These are phyloP conservation scores for Cathartes aura DNA, from an alignment of 2,113 vertebrate genomes.

Conservation along the genomic window DNA sequence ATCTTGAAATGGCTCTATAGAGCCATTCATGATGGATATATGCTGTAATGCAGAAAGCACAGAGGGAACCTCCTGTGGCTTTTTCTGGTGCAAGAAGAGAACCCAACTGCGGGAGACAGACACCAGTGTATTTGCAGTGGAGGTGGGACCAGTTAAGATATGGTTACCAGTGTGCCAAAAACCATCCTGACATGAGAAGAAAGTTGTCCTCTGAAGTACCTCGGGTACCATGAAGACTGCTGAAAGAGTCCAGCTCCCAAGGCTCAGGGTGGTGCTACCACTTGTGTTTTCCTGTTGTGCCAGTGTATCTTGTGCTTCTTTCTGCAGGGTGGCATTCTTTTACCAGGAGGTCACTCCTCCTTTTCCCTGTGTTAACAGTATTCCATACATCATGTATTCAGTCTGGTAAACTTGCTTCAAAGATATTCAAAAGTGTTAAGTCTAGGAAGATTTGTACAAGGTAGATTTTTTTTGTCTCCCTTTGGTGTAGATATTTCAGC, in stretches of 20 bases:
- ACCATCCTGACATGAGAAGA: background rate
- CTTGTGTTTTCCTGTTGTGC: background rate
- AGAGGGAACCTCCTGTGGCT: background rate
- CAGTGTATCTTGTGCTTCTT: background rate
- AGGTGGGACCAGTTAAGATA: background rate
- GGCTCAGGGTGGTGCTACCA: background rate
- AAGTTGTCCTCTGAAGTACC: background rate
- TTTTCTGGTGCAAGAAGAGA: background rate
- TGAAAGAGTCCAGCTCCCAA: background rate
- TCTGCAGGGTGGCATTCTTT: background rate
- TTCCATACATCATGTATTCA: background rate
- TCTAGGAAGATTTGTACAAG: background rate
- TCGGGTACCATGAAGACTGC: background rate
- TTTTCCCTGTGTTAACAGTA: background rate
- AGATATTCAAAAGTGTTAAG: background rate
- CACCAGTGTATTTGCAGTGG: background rate
- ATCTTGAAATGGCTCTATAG: background rate
- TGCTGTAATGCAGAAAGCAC: background rate
- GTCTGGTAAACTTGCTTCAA: background rate
- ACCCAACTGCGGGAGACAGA: background rate
- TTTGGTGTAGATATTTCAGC: background rate
- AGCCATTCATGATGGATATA: background rate
- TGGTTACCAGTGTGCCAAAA: background rate
- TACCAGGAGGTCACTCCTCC: background rate
- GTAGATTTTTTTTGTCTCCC: background rate